Evolutionary conservation across 2,888 invertebrate genomes (phyloP).

Genomic region (Cephus runcator): DNA sequence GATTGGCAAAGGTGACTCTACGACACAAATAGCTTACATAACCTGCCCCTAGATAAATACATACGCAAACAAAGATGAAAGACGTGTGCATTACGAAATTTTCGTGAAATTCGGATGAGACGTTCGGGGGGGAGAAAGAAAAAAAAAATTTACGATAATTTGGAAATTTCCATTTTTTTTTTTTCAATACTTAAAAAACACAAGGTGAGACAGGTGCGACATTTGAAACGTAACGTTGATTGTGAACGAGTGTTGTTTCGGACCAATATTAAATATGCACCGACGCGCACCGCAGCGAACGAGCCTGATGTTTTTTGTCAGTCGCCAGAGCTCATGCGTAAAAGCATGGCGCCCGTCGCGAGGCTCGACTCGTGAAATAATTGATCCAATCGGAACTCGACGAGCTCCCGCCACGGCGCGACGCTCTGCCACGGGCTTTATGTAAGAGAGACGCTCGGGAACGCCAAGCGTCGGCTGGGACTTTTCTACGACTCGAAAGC

Average conservation of each 20-base stretch:
- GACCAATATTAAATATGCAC: not conserved
- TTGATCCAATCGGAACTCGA: constrained; percentile 50
- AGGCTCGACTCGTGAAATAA: constrained; percentile 45
- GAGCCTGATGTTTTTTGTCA: not conserved
- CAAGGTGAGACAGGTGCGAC: not conserved
- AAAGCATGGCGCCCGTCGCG: constrained; percentile 35
- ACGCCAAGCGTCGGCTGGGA: not conserved
- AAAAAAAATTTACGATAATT: constrained; percentile 1
- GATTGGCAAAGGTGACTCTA: constrained; percentile 64
- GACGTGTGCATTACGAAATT: not conserved
- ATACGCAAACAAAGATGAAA: constrained; percentile 48
- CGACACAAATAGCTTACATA: constrained; percentile 63
- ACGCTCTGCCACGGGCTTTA: constrained; percentile 37
- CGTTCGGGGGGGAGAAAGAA: not conserved
- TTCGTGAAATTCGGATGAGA: constrained; percentile 7
- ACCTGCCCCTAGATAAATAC: constrained; percentile 58
- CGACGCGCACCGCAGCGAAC: not conserved
- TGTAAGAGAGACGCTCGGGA: constrained; percentile 26
- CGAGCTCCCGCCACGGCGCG: constrained; percentile 43
- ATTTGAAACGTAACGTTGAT: not conserved
- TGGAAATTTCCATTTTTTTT: too few species aligned
- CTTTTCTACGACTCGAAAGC: not conserved
- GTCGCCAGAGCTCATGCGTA: not conserved
- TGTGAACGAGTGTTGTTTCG: not conserved
- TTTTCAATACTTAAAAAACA: too few species aligned